Evolutionary conservation across 2,113 vertebrate genomes (phyloP), one percentile per base, ranked within the genome.

Genomic region (Spermophilus dauricus): DNA sequence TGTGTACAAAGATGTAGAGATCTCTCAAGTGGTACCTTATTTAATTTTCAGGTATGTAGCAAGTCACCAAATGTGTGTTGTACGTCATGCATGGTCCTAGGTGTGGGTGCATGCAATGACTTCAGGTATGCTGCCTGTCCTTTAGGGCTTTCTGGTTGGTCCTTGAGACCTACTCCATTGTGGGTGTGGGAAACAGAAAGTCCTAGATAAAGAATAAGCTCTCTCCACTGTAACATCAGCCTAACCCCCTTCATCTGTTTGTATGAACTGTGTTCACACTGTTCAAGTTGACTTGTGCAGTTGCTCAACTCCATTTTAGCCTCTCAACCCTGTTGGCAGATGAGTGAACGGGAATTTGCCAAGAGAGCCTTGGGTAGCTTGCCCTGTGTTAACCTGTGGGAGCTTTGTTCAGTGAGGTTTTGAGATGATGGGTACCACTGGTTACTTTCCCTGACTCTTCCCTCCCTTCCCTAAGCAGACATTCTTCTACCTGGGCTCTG

Each of bases 11-110:
- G 56, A 9, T 32, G 13, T 7, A 8, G 56, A 53, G 48, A 65
- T 56, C 77, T 67, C 30, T 20, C 1, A 8, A 4, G 73, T 2
- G 2, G 9, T 8, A 8, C n/a, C 37, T 86, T 76, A 42, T 12
- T 94, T 78, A 39, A 42, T 53, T 88, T 70, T 34, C 9, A 78
- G 28, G 10, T 10, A 22, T 61, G 37, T 18, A 56, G 48, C 51
- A 4, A 73, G 89, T 92, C 70, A 34, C 0, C 17, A 77, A 2
- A 81, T 1, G 42, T 69, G 28, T 39, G 0, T 72, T 67, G 22
- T 30, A 4, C 37, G 30, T 48, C 13, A 20, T 32, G 39, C 34
- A 0, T 0, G 1, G 11, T 37, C 12, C 85, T 39, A 30, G 11
- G 5, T 20, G 8, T 69, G 14, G 45, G n/a, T 18, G 12, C 32